A percentile compares a stretch with the other conserved stretches of the same genome.
Evolutionary conservation across 2,888 invertebrate genomes (phyloP).

Genomic region (Ectobius pallidus): DNA sequence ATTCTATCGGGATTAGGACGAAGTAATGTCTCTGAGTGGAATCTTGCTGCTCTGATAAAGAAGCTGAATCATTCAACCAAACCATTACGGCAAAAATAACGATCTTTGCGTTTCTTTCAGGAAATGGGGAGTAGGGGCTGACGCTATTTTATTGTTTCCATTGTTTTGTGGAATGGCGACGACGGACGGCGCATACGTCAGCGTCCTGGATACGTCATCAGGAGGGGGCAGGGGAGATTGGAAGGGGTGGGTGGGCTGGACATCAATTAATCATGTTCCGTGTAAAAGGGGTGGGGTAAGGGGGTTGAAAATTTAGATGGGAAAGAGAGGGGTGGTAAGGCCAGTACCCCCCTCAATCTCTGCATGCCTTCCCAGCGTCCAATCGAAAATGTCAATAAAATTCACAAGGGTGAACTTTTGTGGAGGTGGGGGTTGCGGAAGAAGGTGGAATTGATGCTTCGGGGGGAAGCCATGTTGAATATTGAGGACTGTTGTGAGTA

Average conservation of each 20-base stretch:
- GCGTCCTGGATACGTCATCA: neutral
- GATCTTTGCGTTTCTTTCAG: neutral
- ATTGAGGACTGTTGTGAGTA: constrained; percentile 18
- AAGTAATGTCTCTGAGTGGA: too few species aligned
- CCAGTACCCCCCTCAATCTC: constrained; percentile 30
- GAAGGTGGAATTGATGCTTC: neutral
- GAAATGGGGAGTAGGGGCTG: constrained; percentile 4
- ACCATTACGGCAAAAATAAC: constrained; percentile 14
- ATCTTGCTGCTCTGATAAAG: too few species aligned
- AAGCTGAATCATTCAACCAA: neutral
- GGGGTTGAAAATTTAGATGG: constrained; percentile 19
- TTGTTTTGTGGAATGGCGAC: constrained; percentile 34
- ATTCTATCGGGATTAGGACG: too few species aligned
- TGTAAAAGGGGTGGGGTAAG: constrained; percentile 5
- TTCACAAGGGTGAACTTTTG: constrained; percentile 29
- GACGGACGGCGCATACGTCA: constrained; percentile 24
- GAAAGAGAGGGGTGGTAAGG: constrained; percentile 6
- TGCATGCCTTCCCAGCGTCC: constrained; percentile 32
- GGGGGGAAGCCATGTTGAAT: constrained; percentile 35
- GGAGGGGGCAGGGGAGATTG: neutral
- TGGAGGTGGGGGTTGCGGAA: constrained; percentile 26
- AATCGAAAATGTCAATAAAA: constrained; percentile 40
- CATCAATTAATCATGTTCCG: constrained; percentile 38
- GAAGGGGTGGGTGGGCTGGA: constrained; percentile 32
- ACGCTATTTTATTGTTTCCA: constrained; percentile 24